A percentile compares a stretch with the other conserved stretches of the same genome.
Evolutionary conservation across 2,797 vertebrate genomes (phyloP).

Genomic region (Melanotaenia boesemani): DNA sequence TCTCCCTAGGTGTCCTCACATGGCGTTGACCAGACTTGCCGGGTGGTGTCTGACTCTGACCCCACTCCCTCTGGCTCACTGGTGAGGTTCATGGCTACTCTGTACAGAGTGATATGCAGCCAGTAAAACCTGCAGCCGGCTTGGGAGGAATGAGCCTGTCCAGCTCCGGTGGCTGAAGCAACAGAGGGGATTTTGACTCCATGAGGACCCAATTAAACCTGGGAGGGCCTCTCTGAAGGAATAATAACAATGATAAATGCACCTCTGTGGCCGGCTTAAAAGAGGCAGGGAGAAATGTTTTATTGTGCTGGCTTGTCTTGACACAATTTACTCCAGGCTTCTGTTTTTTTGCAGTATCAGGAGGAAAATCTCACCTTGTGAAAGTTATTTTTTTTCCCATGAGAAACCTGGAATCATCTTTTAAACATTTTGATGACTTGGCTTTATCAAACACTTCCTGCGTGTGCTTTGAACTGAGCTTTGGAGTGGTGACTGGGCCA

Average conservation of each 20-base stretch:
- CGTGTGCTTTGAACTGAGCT: slow-evolving; percentile 35
- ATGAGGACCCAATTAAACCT: slow-evolving; percentile 83
- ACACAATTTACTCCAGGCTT: slow-evolving; percentile 66
- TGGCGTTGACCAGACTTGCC: slow-evolving; percentile 40
- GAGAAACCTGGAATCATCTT: slow-evolving; percentile 44
- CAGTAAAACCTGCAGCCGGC: slow-evolving; percentile 44
- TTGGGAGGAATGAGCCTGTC: slow-evolving; percentile 53
- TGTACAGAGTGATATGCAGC: slow-evolving; percentile 43
- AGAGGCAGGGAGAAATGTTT: slow-evolving; percentile 65
- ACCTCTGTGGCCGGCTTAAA: slow-evolving; percentile 64
- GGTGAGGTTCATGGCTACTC: slow-evolving; percentile 45
- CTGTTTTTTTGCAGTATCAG: slow-evolving; percentile 54
- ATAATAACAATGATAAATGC: slow-evolving; percentile 80
- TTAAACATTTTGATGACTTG: slow-evolving; percentile 56
- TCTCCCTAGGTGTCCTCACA: slow-evolving; percentile 50
- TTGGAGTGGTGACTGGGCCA: slow-evolving; percentile 28
- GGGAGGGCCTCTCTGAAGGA: slow-evolving; percentile 75
- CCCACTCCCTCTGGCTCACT: slow-evolving; percentile 29
- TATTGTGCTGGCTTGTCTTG: slow-evolving; percentile 65
- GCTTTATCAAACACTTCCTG: slow-evolving; percentile 49
- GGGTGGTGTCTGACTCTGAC: slow-evolving; percentile 32
- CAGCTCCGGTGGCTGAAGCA: slow-evolving; percentile 51
- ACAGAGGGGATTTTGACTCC: slow-evolving; percentile 75
- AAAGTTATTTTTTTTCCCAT: slow-evolving; percentile 11
- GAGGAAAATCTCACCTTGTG: slow-evolving; percentile 59